Conservation (phyloP, 2,113 vertebrate genomes). For the Colinus virginianus region DNA sequence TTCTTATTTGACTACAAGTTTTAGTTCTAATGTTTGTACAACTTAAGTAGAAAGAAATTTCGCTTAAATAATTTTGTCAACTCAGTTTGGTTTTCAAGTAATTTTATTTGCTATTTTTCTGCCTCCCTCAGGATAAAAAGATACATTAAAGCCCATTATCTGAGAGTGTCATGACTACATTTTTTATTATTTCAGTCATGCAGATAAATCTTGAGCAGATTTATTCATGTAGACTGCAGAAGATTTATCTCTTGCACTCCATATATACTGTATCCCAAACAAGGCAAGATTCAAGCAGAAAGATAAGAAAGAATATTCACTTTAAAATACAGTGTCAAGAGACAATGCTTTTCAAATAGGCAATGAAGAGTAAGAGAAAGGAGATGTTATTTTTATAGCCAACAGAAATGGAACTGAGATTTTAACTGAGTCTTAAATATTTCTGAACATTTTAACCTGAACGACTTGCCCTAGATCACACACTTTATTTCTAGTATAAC, state of each 20-base stretch:
- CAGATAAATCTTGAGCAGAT: background rate
- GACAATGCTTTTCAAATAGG: background rate
- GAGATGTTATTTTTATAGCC: background rate
- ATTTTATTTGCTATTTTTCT: background rate
- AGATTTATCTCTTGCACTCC: background rate
- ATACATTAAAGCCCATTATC: background rate
- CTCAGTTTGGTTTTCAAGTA: background rate
- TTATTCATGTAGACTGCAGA: background rate
- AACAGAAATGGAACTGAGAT: background rate
- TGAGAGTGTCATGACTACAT: background rate
- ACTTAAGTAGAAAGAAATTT: background rate
- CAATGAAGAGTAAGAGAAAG: background rate
- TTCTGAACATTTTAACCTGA: background rate
- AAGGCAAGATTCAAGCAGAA: background rate
- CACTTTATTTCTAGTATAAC: background rate
- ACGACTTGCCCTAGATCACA: background rate
- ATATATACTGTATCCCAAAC: rapidly evolving
- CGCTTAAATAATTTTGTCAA: background rate
- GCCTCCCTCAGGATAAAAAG: background rate
- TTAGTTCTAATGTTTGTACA: background rate
- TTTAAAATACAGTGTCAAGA: background rate
- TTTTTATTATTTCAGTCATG: background rate
- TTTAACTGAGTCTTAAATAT: background rate
- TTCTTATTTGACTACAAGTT: background rate
- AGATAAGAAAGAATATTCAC: background rate